phyloP scores from a whole-genome alignment of 2,797 vertebrate species.

The Graptemys geographica region DNA sequence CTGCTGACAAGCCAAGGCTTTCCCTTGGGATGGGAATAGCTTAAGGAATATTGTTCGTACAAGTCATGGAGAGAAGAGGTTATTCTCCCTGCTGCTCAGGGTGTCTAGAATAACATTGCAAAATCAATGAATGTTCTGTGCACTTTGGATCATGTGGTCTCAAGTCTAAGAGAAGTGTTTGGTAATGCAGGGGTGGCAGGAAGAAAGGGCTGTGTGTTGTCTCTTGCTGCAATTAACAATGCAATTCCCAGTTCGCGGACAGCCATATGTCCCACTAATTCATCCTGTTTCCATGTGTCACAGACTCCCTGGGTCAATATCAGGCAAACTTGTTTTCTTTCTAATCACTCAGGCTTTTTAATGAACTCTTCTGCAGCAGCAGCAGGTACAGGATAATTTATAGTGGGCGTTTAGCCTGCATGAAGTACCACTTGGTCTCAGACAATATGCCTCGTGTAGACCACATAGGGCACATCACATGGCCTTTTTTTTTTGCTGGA shows the following conservation, averaged over 20 bases:
- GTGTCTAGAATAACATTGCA: background rate
- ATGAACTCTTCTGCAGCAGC: slow-evolving; percentile 25
- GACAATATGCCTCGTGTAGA: background rate
- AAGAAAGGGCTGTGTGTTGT: background rate
- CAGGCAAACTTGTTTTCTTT: slow-evolving; percentile 42
- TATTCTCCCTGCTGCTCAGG: background rate
- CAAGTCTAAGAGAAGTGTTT: background rate
- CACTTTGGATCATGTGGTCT: background rate
- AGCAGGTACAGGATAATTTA: slow-evolving; percentile 52
- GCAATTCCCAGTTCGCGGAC: slow-evolving; percentile 1
- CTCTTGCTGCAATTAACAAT: background rate
- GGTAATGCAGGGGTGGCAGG: background rate
- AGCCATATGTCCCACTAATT: background rate
- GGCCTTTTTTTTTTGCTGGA: slow-evolving; percentile 33
- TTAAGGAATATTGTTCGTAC: background rate
- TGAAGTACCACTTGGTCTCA: background rate
- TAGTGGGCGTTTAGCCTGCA: slow-evolving; percentile 14
- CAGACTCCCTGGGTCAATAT: background rate
- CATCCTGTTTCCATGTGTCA: slow-evolving; percentile 23
- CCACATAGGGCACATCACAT: background rate
- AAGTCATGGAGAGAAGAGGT: background rate
- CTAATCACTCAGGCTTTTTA: slow-evolving; percentile 40
- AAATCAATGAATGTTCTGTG: background rate
- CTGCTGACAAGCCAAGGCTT: background rate
- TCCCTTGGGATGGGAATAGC: background rate